A percentile compares a stretch with the other conserved stretches of the same genome.
Conservation (phyloP, 2,888 invertebrate genomes). For the Papilio gigon region DNA sequence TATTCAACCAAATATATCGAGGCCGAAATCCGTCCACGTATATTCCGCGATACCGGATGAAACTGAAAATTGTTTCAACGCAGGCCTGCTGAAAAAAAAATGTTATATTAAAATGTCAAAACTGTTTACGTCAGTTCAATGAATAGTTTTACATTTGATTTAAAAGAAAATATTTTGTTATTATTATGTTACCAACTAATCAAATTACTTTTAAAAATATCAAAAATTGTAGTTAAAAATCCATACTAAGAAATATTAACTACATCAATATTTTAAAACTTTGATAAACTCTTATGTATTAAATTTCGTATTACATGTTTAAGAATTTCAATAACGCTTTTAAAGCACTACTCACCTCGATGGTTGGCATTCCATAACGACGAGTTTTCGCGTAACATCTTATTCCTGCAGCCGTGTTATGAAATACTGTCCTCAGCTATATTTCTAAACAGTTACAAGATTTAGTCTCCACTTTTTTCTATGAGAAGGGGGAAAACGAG, state of each 20-base stretch:
- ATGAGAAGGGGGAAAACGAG: too few relatives aligned
- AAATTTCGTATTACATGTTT: too few relatives aligned
- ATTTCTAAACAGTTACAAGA: too few relatives aligned
- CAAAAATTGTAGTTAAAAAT: neutral
- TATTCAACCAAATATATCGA: constrained; percentile 68
- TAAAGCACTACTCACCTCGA: too few relatives aligned
- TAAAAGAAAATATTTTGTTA: constrained; percentile 6
- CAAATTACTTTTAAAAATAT: too few relatives aligned
- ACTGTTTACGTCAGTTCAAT: constrained; percentile 20
- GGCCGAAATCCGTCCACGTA: constrained; percentile 51
- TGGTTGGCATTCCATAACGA: too few relatives aligned
- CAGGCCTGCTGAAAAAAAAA: constrained; percentile 49
- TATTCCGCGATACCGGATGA: constrained; percentile 57
- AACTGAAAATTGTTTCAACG: constrained; percentile 62
- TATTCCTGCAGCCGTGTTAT: too few relatives aligned
- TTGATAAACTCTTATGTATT: too few relatives aligned
- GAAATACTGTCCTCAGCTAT: too few relatives aligned
- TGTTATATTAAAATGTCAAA: constrained; percentile 41
- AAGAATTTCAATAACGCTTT: too few relatives aligned
- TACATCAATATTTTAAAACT: neutral
- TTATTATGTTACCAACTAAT: neutral
- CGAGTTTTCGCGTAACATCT: too few relatives aligned
- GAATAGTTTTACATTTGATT: constrained; percentile 9
- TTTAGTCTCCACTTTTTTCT: too few relatives aligned
- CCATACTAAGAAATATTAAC: neutral